A percentile compares a stretch with the other conserved stretches of the same genome.
phyloP scores from a whole-genome alignment of 2,888 invertebrate genomes.

The Pyrrhosoma nymphula region DNA sequence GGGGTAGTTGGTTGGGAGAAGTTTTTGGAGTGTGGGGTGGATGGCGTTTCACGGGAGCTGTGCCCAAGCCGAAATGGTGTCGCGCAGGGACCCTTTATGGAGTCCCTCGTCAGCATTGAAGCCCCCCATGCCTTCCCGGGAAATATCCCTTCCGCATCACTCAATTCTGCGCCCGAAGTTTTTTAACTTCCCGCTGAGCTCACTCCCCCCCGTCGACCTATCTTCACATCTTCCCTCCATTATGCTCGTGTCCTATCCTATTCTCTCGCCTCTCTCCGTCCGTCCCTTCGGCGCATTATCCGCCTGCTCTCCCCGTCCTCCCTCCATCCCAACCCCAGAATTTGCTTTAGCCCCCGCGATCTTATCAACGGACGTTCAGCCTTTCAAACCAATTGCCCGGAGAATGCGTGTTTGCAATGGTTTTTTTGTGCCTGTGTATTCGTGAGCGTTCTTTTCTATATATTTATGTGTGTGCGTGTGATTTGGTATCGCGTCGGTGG shows the following conservation, averaged over 20 bases:
- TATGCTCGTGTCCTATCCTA: not conserved
- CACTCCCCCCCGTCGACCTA: not conserved
- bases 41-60: not conserved
- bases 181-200: not conserved
- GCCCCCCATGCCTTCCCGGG: not conserved
- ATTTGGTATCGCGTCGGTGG: not conserved
- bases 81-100: not conserved
- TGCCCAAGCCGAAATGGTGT: not conserved
- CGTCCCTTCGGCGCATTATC: no score
- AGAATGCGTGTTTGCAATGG: conserved; percentile 10
- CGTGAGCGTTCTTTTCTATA: not conserved
- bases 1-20: not conserved
- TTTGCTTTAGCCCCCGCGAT: conserved; percentile 12
- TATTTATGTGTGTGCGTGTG: not conserved
- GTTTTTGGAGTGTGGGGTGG: not conserved
- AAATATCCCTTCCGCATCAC: conserved; percentile 50
- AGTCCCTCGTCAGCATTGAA: not conserved
- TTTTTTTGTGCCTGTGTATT: not conserved
- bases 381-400: not conserved
- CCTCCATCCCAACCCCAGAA: not conserved
- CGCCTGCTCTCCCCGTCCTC: not conserved
- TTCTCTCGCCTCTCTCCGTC: not conserved
- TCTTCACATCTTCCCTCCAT: conserved; percentile 6
- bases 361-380: not conserved
- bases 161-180: not conserved